These are phyloP conservation scores for Fragum fragum DNA, from an alignment of 2,888 invertebrate species.

Conservation along the genomic window DNA sequence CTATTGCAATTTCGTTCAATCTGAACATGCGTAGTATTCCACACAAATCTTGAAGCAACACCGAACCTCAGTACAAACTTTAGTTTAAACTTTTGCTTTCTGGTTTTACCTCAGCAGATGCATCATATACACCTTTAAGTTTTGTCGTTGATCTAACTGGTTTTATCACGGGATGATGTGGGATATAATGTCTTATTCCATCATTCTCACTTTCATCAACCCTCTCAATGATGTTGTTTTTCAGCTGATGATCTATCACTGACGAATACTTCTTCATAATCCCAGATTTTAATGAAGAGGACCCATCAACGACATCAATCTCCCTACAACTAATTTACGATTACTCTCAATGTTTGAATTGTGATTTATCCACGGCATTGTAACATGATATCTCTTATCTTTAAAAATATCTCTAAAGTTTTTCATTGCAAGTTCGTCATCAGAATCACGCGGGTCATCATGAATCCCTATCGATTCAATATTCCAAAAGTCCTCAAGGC, in stretches of 20 bases:
- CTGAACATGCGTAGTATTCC: too few species aligned
- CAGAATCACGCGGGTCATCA: too few species aligned
- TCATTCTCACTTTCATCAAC: not conserved
- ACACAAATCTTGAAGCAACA: too few species aligned
- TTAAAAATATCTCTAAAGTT: not conserved
- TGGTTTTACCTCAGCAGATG: too few species aligned
- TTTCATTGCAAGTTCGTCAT: too few species aligned
- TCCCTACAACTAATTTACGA: not conserved
- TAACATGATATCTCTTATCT: too few species aligned
- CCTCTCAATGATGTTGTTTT: constrained; percentile 4
- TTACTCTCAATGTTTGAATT: not conserved
- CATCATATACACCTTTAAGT: not conserved
- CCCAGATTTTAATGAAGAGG: not conserved
- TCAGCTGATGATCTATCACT: constrained; percentile 9
- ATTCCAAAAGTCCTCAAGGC: too few species aligned
- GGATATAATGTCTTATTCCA: not conserved
- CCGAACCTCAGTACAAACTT: too few species aligned
- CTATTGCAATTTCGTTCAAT: too few species aligned
- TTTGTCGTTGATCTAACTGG: constrained; percentile 6
- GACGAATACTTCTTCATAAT: not conserved
- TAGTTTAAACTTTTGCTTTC: too few species aligned
- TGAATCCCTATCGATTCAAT: too few species aligned
- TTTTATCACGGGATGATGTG: constrained; percentile 3
- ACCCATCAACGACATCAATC: not conserved
- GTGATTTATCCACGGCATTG: too few species aligned